Conservation (phyloP, 2,888 invertebrate genomes). For the Congeria kusceri region DNA sequence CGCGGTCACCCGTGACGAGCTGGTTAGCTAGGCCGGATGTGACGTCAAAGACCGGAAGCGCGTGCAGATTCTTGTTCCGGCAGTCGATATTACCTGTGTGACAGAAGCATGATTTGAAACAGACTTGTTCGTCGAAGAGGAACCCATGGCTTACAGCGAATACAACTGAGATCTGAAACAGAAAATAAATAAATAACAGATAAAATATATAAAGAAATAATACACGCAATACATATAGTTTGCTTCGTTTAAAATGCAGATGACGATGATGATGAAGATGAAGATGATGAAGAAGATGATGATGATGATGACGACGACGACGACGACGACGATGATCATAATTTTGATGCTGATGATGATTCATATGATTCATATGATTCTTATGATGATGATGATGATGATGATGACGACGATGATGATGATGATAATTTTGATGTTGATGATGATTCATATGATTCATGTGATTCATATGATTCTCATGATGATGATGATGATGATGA, state of each 20-base stretch:
- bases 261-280: no score
- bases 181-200: no score
- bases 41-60: background rate
- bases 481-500: conserved; percentile 10
- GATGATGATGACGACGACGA: no score
- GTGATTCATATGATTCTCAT: background rate
- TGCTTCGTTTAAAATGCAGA: no score
- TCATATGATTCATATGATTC: no score
- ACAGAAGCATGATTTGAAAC: conserved; percentile 4
- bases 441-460: background rate
- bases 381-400: background rate
- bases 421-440: background rate
- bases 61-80: background rate
- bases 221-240: no score
- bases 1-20: background rate
- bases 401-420: background rate
- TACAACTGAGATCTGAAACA: no score
- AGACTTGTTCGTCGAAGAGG: background rate
- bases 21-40: background rate
- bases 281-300: no score
- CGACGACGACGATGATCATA: no score
- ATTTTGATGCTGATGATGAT: no score
- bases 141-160: no score
- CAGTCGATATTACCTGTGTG: background rate
- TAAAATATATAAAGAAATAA: no score